A percentile compares a stretch with the other conserved stretches of the same genome.
Conservation (phyloP, 2,797 vertebrate species). For the Pipistrellus pygmaeus region DNA sequence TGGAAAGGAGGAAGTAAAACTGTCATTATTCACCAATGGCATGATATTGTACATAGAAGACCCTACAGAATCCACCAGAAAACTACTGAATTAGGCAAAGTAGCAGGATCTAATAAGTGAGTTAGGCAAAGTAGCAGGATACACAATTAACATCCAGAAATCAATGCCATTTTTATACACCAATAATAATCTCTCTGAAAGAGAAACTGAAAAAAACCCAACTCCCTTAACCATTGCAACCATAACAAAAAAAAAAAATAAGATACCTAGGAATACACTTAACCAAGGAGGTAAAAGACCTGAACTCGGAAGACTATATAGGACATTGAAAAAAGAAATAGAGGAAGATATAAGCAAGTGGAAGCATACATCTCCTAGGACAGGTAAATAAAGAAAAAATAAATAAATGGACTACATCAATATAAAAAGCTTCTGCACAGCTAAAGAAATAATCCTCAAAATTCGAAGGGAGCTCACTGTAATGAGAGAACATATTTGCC, state of each 20-base stretch:
- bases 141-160: background rate
- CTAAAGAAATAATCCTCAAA: background rate
- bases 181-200: background rate
- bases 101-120: background rate
- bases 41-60: background rate
- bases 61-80: no score
- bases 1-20: background rate
- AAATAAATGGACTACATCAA: background rate
- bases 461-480: background rate
- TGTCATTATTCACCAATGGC: background rate
- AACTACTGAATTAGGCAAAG: background rate
- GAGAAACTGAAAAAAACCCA: background rate
- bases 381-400: no score
- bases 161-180: background rate
- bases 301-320: background rate
- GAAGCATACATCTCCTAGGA: no score
- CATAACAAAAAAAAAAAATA: background rate
- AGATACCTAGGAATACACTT: background rate
- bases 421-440: background rate
- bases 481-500: background rate
- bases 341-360: no score
- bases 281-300: background rate
- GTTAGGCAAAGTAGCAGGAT: background rate
- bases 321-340: background rate
- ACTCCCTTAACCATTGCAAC: background rate